Base-by-base conservation (phyloP, 2,113 vertebrate genomes). In the Poeciliopsis prolifica region DNA sequence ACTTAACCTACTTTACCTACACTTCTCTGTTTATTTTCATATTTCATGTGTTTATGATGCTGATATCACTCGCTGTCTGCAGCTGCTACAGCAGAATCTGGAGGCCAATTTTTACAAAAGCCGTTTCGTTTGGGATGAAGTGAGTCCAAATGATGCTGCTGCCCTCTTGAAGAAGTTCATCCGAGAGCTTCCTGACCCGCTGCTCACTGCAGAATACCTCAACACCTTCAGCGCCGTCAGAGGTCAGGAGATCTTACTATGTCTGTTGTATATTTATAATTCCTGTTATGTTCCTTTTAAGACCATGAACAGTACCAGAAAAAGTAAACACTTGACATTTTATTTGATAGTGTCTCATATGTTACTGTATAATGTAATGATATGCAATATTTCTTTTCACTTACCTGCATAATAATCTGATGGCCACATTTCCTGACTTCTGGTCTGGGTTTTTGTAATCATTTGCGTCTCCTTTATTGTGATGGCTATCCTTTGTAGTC, bases 121-220 rank as follows among this genome's bases (percentile, higher is more conserved):
- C 0, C 92, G 93, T 5, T 93, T 98, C 83, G 74, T 61, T 71
- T 98, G 96, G 96, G 97, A 97, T 0, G 95, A 96, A 19, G 95
- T 97, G 42, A 96, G 95, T 75, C 95, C 96, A 24, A 97, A 96
- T 0, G 97, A 98, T 0, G 95, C 94, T 0, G 96, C 96, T 0
- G 95, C 96, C 2, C 92, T 98, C 17, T 94, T 98, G 12, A 98
- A 98, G 92, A 96, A 96, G 67, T 97, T 98, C 88, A 97, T 98
- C 84, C 87, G 96, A 2, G 97, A 97, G 70, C 96, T 98, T 40
- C 97, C 96, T 0, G 87, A 92, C 0, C 97, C 97, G 0, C 92
- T 97, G 87, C 94, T 98, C 80, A 97, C 96, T 0, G 84, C 96
- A 0, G 96, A 98, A 84, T 96, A 97, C 87, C 95, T 97, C 61